Percentiles rank a stretch among this genome's conserved stretches.
These are phyloP conservation scores for Parotia lawesii DNA, from an alignment of 2,113 vertebrate species.

Conservation along the genomic window DNA sequence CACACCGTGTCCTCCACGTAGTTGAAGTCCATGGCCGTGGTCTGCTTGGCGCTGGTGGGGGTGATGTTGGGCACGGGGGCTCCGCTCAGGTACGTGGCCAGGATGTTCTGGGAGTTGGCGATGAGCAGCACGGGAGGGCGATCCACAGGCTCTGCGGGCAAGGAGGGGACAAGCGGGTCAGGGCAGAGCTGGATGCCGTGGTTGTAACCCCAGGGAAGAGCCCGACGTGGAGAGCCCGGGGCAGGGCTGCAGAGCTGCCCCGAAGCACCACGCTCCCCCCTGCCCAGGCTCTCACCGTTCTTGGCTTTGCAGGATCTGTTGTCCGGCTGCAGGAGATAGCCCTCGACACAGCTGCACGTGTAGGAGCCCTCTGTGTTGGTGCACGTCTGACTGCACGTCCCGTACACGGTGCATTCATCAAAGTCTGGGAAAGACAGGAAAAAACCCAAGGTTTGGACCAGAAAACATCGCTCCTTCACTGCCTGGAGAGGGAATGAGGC, in stretches of 20 bases:
- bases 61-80: conserved; percentile 81
- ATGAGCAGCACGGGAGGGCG: conserved; percentile 89
- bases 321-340: conserved; percentile 91
- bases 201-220: background rate
- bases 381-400: conserved; percentile 94
- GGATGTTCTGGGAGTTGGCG: conserved; percentile 93
- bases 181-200: accelerated
- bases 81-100: conserved; percentile 88
- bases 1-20: conserved; percentile 90
- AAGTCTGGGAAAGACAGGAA: conserved; percentile 76
- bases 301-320: conserved; percentile 98
- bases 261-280: accelerated
- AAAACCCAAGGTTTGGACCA: background rate
- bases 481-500: background rate
- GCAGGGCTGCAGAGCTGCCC: background rate
- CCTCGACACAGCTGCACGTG: conserved; percentile 91
- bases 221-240: accelerated
- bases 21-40: conserved; percentile 96
- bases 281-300: conserved; percentile 76
- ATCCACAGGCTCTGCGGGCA: conserved; percentile 83
- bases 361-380: conserved; percentile 87
- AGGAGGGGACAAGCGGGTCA: background rate
- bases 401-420: conserved; percentile 90
- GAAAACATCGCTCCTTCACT: accelerated
- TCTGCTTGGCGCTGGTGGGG: conserved; percentile 88